These are phyloP conservation scores for Psix sp. DNA, from an alignment of 1,140 invertebrate genomes.

Conservation along the genomic window DNA sequence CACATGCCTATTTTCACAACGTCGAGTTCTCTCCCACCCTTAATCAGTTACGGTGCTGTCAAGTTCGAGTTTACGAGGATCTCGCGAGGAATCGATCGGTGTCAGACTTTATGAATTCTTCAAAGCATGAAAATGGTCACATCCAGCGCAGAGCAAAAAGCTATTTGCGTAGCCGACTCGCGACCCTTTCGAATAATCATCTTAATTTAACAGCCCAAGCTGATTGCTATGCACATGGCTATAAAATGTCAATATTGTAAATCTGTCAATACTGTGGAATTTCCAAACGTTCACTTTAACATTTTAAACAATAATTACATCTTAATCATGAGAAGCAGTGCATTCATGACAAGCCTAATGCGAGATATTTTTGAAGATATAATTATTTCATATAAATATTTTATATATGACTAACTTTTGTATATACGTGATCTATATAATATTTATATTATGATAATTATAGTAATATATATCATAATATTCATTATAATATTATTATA, in stretches of 20 bases:
- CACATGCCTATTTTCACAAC: conserved; percentile 50
- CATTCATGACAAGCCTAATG: too few species aligned
- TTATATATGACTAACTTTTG: too few species aligned
- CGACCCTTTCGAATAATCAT: conserved; percentile 27
- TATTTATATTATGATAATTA: too few species aligned
- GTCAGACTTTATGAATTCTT: conserved; percentile 59
- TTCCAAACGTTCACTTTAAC: not conserved
- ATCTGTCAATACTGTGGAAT: conserved; percentile 4
- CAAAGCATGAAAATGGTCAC: conserved; percentile 43
- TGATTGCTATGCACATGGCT: conserved; percentile 1
- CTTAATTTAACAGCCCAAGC: conserved; percentile 27
- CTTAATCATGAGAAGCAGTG: too few species aligned
- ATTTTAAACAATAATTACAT: too few species aligned
- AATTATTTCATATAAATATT: too few species aligned
- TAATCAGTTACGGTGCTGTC: conserved; percentile 57
- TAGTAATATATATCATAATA: too few species aligned
- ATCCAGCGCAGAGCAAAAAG: conserved; percentile 21
- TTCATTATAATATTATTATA: too few species aligned
- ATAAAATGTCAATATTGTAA: conserved; percentile 21
- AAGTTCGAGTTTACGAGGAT: conserved; percentile 51
- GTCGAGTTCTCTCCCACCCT: conserved; percentile 45
- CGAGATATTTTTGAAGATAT: too few species aligned
- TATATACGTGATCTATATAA: too few species aligned
- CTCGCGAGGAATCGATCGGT: conserved; percentile 54
- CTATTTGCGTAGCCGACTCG: conserved; percentile 26